Conservation (phyloP, 2,113 vertebrate genomes). For the Channa maculata region DNA sequence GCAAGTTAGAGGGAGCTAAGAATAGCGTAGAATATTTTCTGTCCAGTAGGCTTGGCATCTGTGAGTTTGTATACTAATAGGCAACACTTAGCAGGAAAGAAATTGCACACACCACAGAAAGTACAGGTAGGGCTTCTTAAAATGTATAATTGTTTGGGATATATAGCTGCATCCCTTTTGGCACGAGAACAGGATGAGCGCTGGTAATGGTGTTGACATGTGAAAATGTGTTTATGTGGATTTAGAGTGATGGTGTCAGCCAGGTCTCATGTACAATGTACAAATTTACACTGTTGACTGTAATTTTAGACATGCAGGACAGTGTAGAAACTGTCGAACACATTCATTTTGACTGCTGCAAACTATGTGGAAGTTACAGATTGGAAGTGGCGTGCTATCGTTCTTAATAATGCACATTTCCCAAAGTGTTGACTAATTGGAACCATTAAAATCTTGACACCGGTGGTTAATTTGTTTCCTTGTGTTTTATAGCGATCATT, state of each 20-base stretch:
- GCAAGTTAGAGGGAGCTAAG: slow-evolving; percentile 31
- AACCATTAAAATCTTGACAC: slow-evolving; percentile 80
- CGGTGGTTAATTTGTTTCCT: slow-evolving; percentile 80
- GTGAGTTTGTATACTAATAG: background rate
- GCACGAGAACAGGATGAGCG: slow-evolving; percentile 24
- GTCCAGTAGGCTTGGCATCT: slow-evolving; percentile 14
- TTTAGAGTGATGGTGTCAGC: background rate
- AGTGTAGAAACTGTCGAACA: slow-evolving; percentile 27
- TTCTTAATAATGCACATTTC: slow-evolving; percentile 74
- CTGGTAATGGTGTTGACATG: background rate
- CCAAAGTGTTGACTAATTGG: slow-evolving; percentile 83
- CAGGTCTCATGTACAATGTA: background rate
- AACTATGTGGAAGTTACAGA: slow-evolving; percentile 51
- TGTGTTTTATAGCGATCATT: slow-evolving; percentile 79
- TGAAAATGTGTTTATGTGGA: slow-evolving; percentile 5
- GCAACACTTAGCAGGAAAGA: slow-evolving; percentile 21
- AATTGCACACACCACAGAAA: slow-evolving; percentile 2
- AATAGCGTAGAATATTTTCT: slow-evolving; percentile 19
- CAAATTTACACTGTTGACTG: slow-evolving; percentile 33
- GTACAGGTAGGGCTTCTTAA: slow-evolving; percentile 15
- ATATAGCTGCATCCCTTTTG: slow-evolving; percentile 9
- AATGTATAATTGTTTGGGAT: slow-evolving; percentile 16
- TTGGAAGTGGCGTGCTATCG: slow-evolving; percentile 50
- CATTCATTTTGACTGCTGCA: slow-evolving; percentile 34
- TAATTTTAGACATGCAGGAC: slow-evolving; percentile 37